Evolutionary conservation across 2,113 vertebrate species (phyloP), one percentile per base, ranked within the genome.

Genomic region (Gobiocypris rarus): DNA sequence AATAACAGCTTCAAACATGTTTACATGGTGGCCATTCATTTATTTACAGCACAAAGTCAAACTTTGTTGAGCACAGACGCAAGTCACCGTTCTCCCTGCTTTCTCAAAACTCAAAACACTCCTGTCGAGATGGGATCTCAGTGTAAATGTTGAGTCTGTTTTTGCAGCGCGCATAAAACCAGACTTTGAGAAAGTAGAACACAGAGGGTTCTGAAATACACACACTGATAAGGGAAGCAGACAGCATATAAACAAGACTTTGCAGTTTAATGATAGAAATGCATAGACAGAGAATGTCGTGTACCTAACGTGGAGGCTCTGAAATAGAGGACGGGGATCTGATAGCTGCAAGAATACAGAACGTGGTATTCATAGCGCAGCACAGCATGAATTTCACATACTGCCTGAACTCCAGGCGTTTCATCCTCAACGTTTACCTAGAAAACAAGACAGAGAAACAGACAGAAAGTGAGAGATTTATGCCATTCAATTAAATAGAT

Each of bases 281-380:
- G 6, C 45, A 41, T 1, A 31, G 76, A 73, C 22, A 1, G 9
- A 88, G 87, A 83, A 1, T 45, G 70, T 15, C 10, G 26, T 41
- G 22, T 84, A 99, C 98, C 96, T 89, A 96, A 91, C 75, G 95
- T 96, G 86, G 90, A 96, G 4, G 95, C 97, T 92, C 96, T 95
- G 87, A 98, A 99, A 84, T 97, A 99, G 10, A 99, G 95, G 45
- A 97, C 95, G 0, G 98, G 98, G 28, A 93, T 93, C 73, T 94
- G 92, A 89, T 97, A 97, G 92, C 97, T 97, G 85, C 94, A 95
- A 71, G 97, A 98, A 88, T 95, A 97, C 26, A 99, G 74, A 86
- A 99, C 89, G 65, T 99, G 97, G 86, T 98, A 97, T 78, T 99
- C 97, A 3, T 95, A 97, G 76, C 94, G 95, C 87, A 98, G 91